phyloP scores from a whole-genome alignment of 2,797 vertebrate species.

The Gadopsis marmoratus region DNA sequence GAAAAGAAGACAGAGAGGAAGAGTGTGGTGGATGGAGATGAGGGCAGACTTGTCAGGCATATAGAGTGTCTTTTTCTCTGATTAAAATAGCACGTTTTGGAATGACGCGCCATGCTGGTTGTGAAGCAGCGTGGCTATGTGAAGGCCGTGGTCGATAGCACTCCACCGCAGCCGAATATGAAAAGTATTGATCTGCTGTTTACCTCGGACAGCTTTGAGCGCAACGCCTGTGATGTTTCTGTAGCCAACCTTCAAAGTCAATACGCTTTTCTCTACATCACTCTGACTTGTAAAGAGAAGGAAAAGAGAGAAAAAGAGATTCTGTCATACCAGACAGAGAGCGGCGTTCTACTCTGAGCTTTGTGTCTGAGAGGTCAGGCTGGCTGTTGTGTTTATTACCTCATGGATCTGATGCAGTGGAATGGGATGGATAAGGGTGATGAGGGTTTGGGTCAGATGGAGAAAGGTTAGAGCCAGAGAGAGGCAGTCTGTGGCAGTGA shows the following conservation, averaged over 20 bases:
- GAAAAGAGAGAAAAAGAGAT: slow-evolving; percentile 65
- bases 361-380: slow-evolving; percentile 68
- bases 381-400: slow-evolving; percentile 65
- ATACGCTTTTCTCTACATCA: slow-evolving; percentile 76
- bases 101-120: slow-evolving; percentile 46
- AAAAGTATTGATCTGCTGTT: slow-evolving; percentile 85
- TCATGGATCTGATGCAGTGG: slow-evolving; percentile 52
- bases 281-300: slow-evolving; percentile 70
- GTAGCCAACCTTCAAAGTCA: slow-evolving; percentile 80
- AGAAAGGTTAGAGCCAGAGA: slow-evolving; percentile 59
- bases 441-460: slow-evolving; percentile 51
- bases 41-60: slow-evolving; percentile 54
- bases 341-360: slow-evolving; percentile 58
- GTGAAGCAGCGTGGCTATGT: slow-evolving; percentile 60
- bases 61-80: slow-evolving; percentile 53
- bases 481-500: slow-evolving; percentile 45
- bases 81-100: slow-evolving; percentile 77
- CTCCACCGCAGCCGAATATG: slow-evolving; percentile 80
- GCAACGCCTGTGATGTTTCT: slow-evolving; percentile 80
- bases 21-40: slow-evolving; percentile 31
- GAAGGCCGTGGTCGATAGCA: slow-evolving; percentile 81
- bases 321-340: slow-evolving; percentile 69
- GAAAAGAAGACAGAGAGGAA: slow-evolving; percentile 24
- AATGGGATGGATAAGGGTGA: slow-evolving; percentile 33
- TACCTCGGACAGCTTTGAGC: slow-evolving; percentile 78